A percentile compares a stretch with the other conserved stretches of the same genome.
Conservation (phyloP, 2,888 invertebrate species). For the Hirtodrosophila trivittata region DNA sequence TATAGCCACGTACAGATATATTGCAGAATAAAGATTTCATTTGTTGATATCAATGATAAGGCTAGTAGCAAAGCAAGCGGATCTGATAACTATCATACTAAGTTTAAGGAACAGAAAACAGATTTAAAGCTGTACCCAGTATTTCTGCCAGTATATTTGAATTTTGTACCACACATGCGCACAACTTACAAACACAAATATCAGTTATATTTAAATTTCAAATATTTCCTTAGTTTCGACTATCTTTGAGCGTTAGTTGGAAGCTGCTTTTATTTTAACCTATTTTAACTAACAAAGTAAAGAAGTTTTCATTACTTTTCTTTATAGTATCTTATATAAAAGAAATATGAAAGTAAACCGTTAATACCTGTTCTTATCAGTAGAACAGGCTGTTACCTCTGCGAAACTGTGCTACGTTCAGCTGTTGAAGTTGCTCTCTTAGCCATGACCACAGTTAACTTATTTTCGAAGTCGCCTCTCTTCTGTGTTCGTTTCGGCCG, state of each 20-base stretch:
- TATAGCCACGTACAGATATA: too few relatives aligned
- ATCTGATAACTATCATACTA: too few relatives aligned
- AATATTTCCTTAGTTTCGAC: too few relatives aligned
- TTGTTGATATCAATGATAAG: too few relatives aligned
- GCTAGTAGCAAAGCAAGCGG: too few relatives aligned
- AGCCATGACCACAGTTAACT: conserved; percentile 52
- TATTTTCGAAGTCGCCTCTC: conserved; percentile 33
- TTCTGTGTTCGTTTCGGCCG: neutral
- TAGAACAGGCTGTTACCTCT: neutral
- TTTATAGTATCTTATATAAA: too few relatives aligned
- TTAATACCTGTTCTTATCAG: conserved; percentile 24
- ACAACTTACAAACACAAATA: conserved; percentile 1
- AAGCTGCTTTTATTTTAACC: too few relatives aligned
- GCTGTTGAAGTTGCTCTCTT: conserved; percentile 38
- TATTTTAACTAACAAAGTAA: too few relatives aligned
- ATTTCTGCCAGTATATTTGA: conserved; percentile 30
- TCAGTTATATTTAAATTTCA: conserved; percentile 6
- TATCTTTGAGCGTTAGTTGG: too few relatives aligned
- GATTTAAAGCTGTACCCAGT: conserved; percentile 35
- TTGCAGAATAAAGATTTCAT: too few relatives aligned
- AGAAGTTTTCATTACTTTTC: too few relatives aligned
- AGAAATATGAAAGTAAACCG: neutral
- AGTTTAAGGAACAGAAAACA: neutral
- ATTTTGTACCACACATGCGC: conserved; percentile 55
- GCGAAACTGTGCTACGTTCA: conserved; percentile 49